Percentiles rank a stretch among this genome's conserved stretches.
phyloP scores from a whole-genome alignment of 2,888 invertebrate species.

The Drosophila buzzatii region DNA sequence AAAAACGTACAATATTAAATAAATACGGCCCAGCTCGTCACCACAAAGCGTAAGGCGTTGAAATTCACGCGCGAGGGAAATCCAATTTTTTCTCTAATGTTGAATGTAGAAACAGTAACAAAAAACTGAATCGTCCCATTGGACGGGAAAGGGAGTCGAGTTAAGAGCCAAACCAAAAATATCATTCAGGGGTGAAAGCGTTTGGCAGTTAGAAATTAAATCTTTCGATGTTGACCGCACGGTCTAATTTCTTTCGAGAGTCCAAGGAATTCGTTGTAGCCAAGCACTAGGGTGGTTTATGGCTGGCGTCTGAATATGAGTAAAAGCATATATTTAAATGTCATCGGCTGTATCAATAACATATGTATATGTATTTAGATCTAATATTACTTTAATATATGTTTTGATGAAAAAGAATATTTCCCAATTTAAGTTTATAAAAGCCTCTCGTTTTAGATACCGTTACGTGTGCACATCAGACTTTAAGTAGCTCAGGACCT shows the following conservation, averaged over 20 bases:
- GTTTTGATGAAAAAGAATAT: too few relatives aligned
- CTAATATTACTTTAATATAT: neutral
- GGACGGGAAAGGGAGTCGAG: slow-evolving; percentile 15
- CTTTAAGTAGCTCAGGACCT: too few relatives aligned
- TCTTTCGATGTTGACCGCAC: slow-evolving; percentile 9
- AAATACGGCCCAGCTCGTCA: slow-evolving; percentile 66
- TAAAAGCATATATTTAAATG: neutral
- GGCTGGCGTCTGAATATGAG: neutral
- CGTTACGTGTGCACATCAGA: too few relatives aligned
- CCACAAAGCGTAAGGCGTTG: slow-evolving; percentile 77
- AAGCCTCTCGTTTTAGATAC: too few relatives aligned
- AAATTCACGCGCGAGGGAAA: slow-evolving; percentile 72
- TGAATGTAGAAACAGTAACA: slow-evolving; percentile 26
- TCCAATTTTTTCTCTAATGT: slow-evolving; percentile 23
- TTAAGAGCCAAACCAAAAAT: slow-evolving; percentile 15
- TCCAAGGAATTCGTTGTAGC: slow-evolving; percentile 1
- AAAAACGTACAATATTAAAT: slow-evolving; percentile 78
- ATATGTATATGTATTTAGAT: neutral
- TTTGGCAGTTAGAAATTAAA: slow-evolving; percentile 21
- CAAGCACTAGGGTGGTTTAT: neutral
- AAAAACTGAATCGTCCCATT: slow-evolving; percentile 30
- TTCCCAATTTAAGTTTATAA: too few relatives aligned
- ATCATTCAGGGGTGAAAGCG: slow-evolving; percentile 41
- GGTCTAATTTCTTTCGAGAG: slow-evolving; percentile 25
- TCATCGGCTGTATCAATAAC: neutral